Conservation (phyloP, 2,888 invertebrate genomes). For the Odontocolon sp. region DNA sequence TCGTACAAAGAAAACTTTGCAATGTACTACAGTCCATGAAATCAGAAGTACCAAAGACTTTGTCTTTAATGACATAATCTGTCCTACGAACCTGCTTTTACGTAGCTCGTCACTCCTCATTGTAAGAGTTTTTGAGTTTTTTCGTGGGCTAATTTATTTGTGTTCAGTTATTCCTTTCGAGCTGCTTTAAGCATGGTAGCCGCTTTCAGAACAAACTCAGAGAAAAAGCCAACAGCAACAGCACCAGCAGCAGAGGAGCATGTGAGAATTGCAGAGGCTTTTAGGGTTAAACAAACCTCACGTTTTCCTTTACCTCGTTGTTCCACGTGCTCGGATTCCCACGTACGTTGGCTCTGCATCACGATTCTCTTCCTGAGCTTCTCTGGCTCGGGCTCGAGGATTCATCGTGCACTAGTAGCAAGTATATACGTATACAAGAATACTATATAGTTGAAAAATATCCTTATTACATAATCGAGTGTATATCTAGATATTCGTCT, state of each 20-base stretch:
- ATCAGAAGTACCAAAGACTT: slow-evolving; percentile 26
- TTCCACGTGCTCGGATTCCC: slow-evolving; percentile 69
- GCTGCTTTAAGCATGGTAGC: not conserved
- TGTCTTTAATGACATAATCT: slow-evolving; percentile 31
- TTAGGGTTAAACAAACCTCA: slow-evolving; percentile 72
- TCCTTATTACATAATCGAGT: not conserved
- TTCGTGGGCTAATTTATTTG: not conserved
- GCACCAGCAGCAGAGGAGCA: not conserved
- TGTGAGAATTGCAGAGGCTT: slow-evolving; percentile 57
- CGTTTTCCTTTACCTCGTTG: slow-evolving; percentile 63
- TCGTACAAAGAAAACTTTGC: slow-evolving; percentile 43
- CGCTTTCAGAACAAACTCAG: not conserved
- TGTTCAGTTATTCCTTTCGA: not conserved
- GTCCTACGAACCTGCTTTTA: not conserved
- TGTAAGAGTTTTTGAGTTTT: not conserved
- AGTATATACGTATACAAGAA: not conserved
- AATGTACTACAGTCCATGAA: slow-evolving; percentile 31
- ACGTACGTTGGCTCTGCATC: slow-evolving; percentile 62
- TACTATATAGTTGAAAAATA: not conserved
- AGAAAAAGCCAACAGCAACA: not conserved
- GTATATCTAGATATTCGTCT: slow-evolving; percentile 23
- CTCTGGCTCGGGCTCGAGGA: slow-evolving; percentile 13
- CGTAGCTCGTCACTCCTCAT: not conserved
- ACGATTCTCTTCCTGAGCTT: slow-evolving; percentile 41
- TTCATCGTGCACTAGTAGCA: not conserved